Conservation (phyloP, 1,140 invertebrate species). For the Papilio xuthus region DNA sequence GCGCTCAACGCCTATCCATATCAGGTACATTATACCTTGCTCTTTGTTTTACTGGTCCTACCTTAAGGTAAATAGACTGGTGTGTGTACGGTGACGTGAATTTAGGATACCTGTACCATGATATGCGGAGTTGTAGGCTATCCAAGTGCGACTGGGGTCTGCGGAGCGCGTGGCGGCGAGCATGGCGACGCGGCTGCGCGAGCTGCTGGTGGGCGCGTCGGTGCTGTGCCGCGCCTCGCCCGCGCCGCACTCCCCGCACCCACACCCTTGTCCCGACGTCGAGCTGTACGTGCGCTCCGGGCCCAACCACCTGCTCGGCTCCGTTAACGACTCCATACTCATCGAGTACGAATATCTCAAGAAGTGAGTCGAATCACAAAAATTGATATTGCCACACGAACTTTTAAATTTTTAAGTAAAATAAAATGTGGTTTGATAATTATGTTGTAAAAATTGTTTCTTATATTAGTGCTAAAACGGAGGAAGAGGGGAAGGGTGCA, state of each 20-base stretch:
- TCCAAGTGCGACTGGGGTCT: constrained; percentile 78
- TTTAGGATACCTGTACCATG: background rate
- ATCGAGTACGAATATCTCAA: constrained; percentile 76
- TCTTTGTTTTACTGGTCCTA: background rate
- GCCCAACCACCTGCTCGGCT: constrained; percentile 82
- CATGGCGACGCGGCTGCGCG: constrained; percentile 75
- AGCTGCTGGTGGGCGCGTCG: constrained; percentile 71
- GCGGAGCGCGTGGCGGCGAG: constrained; percentile 75
- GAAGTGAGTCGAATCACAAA: constrained; percentile 48
- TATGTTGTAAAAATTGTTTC: background rate
- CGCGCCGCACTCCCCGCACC: constrained; percentile 68
- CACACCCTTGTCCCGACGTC: constrained; percentile 76
- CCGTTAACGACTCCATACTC: constrained; percentile 83
- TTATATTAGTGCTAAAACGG: constrained; percentile 56
- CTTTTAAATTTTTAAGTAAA: background rate
- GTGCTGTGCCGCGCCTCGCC: constrained; percentile 76
- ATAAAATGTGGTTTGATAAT: background rate
- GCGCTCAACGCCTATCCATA: constrained; percentile 66
- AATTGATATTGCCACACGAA: background rate
- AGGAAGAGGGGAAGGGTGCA: constrained; percentile 58
- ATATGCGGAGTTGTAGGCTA: constrained; percentile 66
- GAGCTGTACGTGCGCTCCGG: constrained; percentile 84
- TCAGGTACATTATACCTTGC: constrained; percentile 52
- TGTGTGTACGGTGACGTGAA: background rate
- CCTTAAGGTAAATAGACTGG: background rate